phyloP scores from a whole-genome alignment of 1,140 invertebrate species.

The Danaus plexippus region DNA sequence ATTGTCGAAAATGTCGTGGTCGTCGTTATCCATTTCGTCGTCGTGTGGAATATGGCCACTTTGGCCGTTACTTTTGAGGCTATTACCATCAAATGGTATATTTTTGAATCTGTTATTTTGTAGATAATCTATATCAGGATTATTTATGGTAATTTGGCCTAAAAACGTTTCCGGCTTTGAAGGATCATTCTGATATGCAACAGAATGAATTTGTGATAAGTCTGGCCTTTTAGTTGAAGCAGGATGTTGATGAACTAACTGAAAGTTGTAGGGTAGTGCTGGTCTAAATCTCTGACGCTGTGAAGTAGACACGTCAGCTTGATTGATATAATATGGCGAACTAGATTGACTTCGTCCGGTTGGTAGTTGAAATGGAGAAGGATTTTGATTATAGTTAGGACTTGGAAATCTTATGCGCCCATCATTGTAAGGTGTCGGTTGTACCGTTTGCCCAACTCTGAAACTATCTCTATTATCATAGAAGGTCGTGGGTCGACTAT shows the following conservation, averaged over 20 bases:
- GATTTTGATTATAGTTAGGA: constrained; percentile 65
- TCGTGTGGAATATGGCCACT: constrained; percentile 54
- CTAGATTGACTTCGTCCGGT: constrained; percentile 62
- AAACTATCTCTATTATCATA: constrained; percentile 55
- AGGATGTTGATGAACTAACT: constrained; percentile 50
- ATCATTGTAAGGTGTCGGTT: constrained; percentile 51
- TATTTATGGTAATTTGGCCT: constrained; percentile 73
- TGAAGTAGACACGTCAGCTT: constrained; percentile 52
- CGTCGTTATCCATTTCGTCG: constrained; percentile 63
- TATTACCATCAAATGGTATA: constrained; percentile 61
- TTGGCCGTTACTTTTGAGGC: constrained; percentile 60
- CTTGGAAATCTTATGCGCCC: constrained; percentile 52
- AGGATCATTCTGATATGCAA: constrained; percentile 71
- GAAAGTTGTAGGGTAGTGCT: constrained; percentile 60
- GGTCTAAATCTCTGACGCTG: constrained; percentile 59
- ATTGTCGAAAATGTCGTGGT: constrained; percentile 66
- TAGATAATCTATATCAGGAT: constrained; percentile 68
- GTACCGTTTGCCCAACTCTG: constrained; percentile 41
- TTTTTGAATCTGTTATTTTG: constrained; percentile 61
- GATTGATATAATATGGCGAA: constrained; percentile 61
- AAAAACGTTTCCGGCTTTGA: constrained; percentile 74
- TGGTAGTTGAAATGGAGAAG: constrained; percentile 64
- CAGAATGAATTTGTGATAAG: constrained; percentile 57
- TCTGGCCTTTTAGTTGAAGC: constrained; percentile 66
- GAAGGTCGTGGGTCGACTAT: constrained; percentile 51